Evolutionary conservation across 2,888 invertebrate genomes (phyloP), one percentile per base, ranked within the genome.

Genomic region (Amphipoea lucens): DNA sequence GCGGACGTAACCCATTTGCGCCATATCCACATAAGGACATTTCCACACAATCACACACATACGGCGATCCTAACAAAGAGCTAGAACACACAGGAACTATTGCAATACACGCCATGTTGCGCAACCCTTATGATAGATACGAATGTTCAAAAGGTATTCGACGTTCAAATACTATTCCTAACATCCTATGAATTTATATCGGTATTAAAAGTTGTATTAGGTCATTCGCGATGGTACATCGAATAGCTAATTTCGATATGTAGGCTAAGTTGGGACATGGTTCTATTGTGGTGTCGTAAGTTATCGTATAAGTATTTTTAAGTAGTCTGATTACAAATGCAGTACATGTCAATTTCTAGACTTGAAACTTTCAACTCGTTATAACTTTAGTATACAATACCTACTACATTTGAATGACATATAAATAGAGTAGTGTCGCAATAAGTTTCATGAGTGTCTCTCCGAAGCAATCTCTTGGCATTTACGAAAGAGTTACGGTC

Each of bases 261-360:
- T 90, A 82, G 91, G 90, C 82, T 90, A 82, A 57, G 79, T 91
- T 90, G 82, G 81, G 87, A 82, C 88, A 87, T 81, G 63, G 68
- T 65, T 75, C 79, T 86, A 86, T 84, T 83, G 82, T 84, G 76
- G 54, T 85, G 83, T 81, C 68, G 86, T 81, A 85, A 89, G 60
- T n/a, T 84, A 86, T 83, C 79, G 80, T 83, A 87, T 85, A 73
- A 74, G 76, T 83, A 78, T 85, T 85, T 85, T 81, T 83, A 81
- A 83, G 85, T 85, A 81, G 78, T 67, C 36, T 68, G 48, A 73
- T 88, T 87, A 79, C 85, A 76, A 87, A 84, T 74, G 63, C 84
- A 5, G 36, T 60, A 57, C 29, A 29, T 76, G 48, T 29, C 36
- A 42, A 29, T 66, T 65, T 54, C 69, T 40, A 45, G 74, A 68